phyloP scores from a whole-genome alignment of 2,888 invertebrate species.

The Lucinisca nassula region DNA sequence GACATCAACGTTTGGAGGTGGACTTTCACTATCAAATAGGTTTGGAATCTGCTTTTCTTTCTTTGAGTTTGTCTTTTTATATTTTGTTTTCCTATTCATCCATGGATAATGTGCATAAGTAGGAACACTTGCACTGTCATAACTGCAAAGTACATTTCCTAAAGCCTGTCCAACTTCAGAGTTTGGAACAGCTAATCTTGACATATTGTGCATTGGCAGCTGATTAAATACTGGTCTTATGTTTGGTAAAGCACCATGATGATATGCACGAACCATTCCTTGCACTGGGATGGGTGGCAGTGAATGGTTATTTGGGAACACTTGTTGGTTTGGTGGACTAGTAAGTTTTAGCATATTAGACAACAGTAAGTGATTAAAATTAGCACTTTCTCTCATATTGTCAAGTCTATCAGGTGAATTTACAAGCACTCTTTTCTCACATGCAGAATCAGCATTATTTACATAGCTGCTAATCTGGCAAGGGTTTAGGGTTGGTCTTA shows the following conservation, averaged over 20 bases:
- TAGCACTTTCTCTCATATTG: neutral
- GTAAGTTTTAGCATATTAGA: slow-evolving; percentile 64
- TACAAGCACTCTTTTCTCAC: neutral
- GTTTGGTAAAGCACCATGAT: slow-evolving; percentile 39
- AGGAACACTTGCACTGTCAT: neutral
- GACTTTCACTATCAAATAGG: slow-evolving; percentile 83
- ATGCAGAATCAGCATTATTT: neutral
- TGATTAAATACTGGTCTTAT: neutral
- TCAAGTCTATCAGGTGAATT: slow-evolving; percentile 1
- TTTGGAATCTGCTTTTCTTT: slow-evolving; percentile 75
- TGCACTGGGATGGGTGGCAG: slow-evolving; percentile 24
- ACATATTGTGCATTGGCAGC: neutral
- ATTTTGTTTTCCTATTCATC: slow-evolving; percentile 54
- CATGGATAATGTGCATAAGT: slow-evolving; percentile 30
- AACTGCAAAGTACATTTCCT: neutral
- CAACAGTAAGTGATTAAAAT: slow-evolving; percentile 16
- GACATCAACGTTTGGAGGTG: slow-evolving; percentile 91
- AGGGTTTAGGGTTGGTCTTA: neutral
- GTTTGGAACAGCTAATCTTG: slow-evolving; percentile 2
- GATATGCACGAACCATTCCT: slow-evolving; percentile 36
- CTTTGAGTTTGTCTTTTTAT: slow-evolving; percentile 74
- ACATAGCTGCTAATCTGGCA: neutral
- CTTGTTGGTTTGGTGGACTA: slow-evolving; percentile 71
- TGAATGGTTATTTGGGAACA: slow-evolving; percentile 51
- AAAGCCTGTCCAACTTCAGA: slow-evolving; percentile 1